A percentile compares a stretch with the other conserved stretches of the same genome.
Evolutionary conservation across 2,888 invertebrate species (phyloP).

Genomic region (Drosophila paramelanica): DNA sequence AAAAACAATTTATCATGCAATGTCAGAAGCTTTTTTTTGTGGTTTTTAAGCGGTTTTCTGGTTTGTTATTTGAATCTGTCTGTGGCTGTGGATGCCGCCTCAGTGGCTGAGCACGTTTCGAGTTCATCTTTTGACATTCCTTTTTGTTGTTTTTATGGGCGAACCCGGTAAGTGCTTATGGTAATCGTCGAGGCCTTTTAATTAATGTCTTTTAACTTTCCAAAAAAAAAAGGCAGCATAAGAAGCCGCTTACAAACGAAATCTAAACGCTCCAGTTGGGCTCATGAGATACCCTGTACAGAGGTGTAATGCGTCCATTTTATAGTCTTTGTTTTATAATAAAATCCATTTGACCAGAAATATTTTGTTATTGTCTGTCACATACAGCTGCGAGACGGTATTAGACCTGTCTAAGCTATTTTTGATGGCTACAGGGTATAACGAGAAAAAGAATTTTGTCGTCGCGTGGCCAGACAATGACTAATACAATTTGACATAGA

Average conservation of each 20-base stretch:
- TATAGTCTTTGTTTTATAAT: no score
- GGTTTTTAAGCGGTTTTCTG: conserved; percentile 34
- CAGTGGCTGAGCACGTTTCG: conserved; percentile 63
- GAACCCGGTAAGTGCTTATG: conserved; percentile 42
- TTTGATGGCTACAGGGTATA: conserved; percentile 19
- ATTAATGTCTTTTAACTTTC: conserved; percentile 72
- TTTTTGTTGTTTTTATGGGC: conserved; percentile 25
- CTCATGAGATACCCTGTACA: not conserved
- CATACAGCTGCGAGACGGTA: not conserved
- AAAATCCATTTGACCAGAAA: not conserved
- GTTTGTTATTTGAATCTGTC: conserved; percentile 32
- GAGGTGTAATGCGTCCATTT: not conserved
- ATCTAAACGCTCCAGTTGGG: not conserved
- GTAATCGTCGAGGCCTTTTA: conserved; percentile 47
- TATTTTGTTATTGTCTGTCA: not conserved
- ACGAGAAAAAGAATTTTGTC: conserved; percentile 17
- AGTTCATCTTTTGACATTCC: conserved; percentile 34
- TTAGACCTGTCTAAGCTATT: not conserved
- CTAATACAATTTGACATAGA: conserved; percentile 51
- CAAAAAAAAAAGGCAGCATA: conserved; percentile 10
- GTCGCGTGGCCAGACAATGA: conserved; percentile 74
- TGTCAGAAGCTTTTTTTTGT: conserved; percentile 30
- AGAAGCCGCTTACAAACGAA: not conserved
- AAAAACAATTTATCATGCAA: conserved; percentile 48
- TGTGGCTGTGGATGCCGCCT: conserved; percentile 41